Percentiles rank a stretch among this genome's conserved stretches.
Conservation (phyloP, 2,888 invertebrate genomes). For the Plutella xylostella region DNA sequence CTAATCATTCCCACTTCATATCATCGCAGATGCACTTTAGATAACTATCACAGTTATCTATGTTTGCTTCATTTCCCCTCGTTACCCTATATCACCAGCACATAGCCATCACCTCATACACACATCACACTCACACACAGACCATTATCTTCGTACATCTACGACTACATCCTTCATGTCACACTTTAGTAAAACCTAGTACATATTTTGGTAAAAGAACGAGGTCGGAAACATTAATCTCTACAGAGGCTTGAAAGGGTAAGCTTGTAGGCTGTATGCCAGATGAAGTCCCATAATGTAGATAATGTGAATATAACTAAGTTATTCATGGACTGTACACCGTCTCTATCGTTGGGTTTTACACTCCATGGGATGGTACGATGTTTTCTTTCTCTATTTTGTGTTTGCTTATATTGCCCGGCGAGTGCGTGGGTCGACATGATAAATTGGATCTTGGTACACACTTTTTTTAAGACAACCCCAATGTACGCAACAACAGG, state of each 20-base stretch:
- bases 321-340: conserved; percentile 58
- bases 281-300: conserved; percentile 66
- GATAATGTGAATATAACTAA: conserved; percentile 69
- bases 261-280: conserved; percentile 29
- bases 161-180: too few relatives aligned
- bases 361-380: conserved; percentile 55
- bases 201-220: too few relatives aligned
- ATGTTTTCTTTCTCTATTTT: conserved; percentile 44
- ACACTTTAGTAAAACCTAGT: too few relatives aligned
- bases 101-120: too few relatives aligned
- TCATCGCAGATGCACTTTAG: conserved; percentile 28
- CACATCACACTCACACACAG: too few relatives aligned
- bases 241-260: too few relatives aligned
- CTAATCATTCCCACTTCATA: conserved; percentile 17
- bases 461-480: conserved; percentile 3
- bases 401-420: conserved; percentile 48
- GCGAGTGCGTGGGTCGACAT: conserved; percentile 54
- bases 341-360: conserved; percentile 66
- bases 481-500: conserved; percentile 26
- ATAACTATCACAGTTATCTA: conserved; percentile 25
- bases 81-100: too few relatives aligned
- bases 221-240: too few relatives aligned
- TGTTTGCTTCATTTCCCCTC: conserved; percentile 19
- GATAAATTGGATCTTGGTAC: conserved; percentile 59
- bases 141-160: too few relatives aligned